These are phyloP conservation scores for Lumbricus terrestris DNA, from an alignment of 2,888 invertebrate genomes.

Conservation along the genomic window DNA sequence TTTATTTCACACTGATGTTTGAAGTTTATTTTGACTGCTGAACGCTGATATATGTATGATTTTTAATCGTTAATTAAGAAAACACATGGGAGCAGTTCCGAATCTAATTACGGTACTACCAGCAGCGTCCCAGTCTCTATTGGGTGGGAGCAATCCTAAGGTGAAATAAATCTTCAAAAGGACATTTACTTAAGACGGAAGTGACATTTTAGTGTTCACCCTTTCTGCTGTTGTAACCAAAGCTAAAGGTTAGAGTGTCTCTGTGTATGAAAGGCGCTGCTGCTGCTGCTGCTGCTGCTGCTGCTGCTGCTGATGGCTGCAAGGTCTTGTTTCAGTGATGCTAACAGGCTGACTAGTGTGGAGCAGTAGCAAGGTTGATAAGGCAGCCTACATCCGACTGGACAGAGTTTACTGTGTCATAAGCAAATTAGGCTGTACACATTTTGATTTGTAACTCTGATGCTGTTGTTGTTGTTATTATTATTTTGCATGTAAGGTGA, in stretches of 20 bases:
- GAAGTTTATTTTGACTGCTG: neutral
- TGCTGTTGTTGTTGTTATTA: too few relatives aligned
- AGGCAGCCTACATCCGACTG: neutral
- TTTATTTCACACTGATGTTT: neutral
- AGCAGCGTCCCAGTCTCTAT: neutral
- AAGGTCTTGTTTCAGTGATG: neutral
- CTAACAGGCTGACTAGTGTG: neutral
- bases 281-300: slow-evolving; percentile 9
- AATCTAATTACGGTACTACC: neutral
- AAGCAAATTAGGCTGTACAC: neutral
- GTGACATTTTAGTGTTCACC: neutral
- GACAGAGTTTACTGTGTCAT: neutral
- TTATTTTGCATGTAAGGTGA: neutral
- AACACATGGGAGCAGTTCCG: neutral
- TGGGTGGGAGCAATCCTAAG: neutral
- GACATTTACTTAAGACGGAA: neutral
- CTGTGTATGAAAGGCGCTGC: neutral
- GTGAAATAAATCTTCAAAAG: neutral
- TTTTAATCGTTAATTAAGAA: neutral
- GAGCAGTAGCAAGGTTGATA: neutral
- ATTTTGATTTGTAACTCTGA: neutral
- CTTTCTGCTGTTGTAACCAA: neutral
- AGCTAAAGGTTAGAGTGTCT: neutral
- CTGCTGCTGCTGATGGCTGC: neutral
- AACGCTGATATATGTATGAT: neutral